A percentile compares a stretch with the other conserved stretches of the same genome.
Conservation (phyloP, 2,888 invertebrate species). For the Cordylochernes scorpioides region DNA sequence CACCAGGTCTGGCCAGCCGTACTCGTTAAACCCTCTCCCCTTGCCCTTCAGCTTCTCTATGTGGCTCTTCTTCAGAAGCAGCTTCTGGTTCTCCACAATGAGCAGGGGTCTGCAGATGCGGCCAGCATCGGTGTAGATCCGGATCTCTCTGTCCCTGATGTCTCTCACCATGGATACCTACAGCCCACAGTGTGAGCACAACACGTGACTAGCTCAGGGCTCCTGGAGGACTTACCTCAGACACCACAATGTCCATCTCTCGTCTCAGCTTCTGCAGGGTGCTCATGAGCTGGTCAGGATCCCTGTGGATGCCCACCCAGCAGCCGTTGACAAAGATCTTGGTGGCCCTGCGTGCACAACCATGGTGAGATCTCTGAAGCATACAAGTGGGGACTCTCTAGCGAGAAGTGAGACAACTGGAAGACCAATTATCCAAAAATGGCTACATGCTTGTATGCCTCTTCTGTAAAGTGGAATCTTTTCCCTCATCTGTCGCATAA, state of each 20-base stretch:
- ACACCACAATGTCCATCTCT: constrained; percentile 99
- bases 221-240: too few species aligned
- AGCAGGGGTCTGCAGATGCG: constrained; percentile 88
- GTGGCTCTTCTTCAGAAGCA: constrained; percentile 72
- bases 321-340: constrained; percentile 99
- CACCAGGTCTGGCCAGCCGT: constrained; percentile 34
- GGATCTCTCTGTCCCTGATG: constrained; percentile 88
- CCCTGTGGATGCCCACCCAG: constrained; percentile 94
- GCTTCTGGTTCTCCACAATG: constrained; percentile 81
- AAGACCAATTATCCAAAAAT: too few species aligned
- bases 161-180: constrained; percentile 97
- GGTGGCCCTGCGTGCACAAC: too few species aligned
- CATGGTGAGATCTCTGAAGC: too few species aligned
- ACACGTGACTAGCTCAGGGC: too few species aligned
- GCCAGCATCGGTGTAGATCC: constrained; percentile 97
- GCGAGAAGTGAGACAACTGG: too few species aligned
- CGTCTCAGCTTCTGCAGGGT: constrained; percentile 80
- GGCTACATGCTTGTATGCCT: too few species aligned
- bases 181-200: too few species aligned
- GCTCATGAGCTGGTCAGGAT: constrained; percentile 95
- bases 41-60: constrained; percentile 87
- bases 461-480: too few species aligned
- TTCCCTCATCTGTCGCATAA: too few species aligned
- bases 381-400: too few species aligned
- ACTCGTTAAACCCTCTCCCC: constrained; percentile 85